Percentiles rank a stretch among this genome's conserved stretches.
phyloP scores from a whole-genome alignment of 2,888 invertebrate species.

The Incurvaria masculella region DNA sequence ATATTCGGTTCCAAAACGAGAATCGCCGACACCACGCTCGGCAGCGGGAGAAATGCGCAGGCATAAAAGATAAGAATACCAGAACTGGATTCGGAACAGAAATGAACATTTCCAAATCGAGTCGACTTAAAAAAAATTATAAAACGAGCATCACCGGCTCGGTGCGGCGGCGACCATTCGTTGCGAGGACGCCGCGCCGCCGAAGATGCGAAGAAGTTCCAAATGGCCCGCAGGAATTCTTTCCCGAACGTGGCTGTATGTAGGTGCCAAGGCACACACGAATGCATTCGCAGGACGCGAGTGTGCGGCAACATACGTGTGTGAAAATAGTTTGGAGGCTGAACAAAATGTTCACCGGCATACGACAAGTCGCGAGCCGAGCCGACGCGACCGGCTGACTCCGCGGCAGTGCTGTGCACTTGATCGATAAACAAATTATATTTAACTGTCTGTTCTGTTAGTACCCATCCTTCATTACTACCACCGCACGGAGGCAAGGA shows the following conservation, averaged over 20 bases:
- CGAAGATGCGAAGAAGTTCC: neutral
- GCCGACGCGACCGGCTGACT: conserved; percentile 50
- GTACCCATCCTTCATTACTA: no score
- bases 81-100: neutral
- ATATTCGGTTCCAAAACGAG: neutral
- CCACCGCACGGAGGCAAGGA: no score
- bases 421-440: conserved; percentile 23
- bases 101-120: neutral
- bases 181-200: neutral
- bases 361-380: conserved; percentile 38
- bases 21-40: neutral
- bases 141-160: neutral
- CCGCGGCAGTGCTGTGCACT: conserved; percentile 35
- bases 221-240: neutral
- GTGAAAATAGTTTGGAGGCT: conserved; percentile 46
- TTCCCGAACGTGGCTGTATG: neutral
- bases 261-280: neutral
- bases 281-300: neutral
- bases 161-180: neutral
- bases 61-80: neutral
- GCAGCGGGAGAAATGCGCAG: neutral
- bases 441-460: neutral
- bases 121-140: neutral
- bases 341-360: conserved; percentile 38
- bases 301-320: conserved; percentile 35